phyloP scores from a whole-genome alignment of 2,888 invertebrate species.

The Selenia dentaria region DNA sequence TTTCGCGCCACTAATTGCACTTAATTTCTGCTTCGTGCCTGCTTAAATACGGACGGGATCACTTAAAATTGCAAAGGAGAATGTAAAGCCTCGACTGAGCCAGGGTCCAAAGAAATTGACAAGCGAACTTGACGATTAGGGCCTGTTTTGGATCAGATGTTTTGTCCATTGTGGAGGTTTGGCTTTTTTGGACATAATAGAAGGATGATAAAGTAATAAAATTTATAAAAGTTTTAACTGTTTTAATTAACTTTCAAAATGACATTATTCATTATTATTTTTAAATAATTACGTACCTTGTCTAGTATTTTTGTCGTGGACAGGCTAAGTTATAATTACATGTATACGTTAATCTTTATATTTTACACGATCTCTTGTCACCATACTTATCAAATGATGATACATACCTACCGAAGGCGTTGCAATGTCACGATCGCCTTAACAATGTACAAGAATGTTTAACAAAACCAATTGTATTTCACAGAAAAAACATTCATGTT shows the following conservation, averaged over 20 bases:
- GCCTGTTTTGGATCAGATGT: constrained; percentile 10
- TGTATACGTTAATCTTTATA: too few relatives aligned
- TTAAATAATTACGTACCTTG: too few relatives aligned
- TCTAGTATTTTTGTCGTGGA: too few relatives aligned
- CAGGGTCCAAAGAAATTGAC: constrained; percentile 30
- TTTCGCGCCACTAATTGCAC: constrained; percentile 73
- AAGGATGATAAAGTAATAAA: constrained; percentile 24
- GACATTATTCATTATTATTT: too few relatives aligned
- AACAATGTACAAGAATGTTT: constrained; percentile 14
- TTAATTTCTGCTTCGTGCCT: constrained; percentile 77
- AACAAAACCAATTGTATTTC: constrained; percentile 12
- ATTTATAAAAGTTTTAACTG: not conserved
- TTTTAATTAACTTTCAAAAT: not conserved
- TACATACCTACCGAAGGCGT: too few relatives aligned
- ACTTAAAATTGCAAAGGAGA: constrained; percentile 56
- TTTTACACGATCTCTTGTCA: too few relatives aligned
- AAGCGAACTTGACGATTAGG: constrained; percentile 23
- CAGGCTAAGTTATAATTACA: too few relatives aligned
- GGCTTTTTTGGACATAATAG: constrained; percentile 10
- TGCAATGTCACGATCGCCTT: constrained; percentile 11
- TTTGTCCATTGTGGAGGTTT: constrained; percentile 6
- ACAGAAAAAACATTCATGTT: constrained; percentile 8
- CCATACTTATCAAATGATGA: too few relatives aligned
- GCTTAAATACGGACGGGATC: constrained; percentile 67
- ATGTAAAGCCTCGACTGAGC: constrained; percentile 26